Percentiles rank a stretch among this genome's conserved stretches.
phyloP scores from a whole-genome alignment of 2,888 invertebrate genomes.

The Pollenia amentaria region DNA sequence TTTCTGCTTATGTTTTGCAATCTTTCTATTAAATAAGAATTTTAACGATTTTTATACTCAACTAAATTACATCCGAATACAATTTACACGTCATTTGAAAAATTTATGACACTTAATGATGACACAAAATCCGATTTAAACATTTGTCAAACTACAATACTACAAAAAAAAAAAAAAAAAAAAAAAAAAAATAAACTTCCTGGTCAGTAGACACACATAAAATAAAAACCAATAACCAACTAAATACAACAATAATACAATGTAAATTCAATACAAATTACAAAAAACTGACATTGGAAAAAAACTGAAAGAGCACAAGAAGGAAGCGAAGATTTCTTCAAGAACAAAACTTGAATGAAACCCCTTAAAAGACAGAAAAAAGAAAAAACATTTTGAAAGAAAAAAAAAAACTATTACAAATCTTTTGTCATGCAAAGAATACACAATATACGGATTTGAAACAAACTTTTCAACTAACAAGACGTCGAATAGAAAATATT shows the following conservation, averaged over 20 bases:
- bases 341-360: slow-evolving; percentile 61
- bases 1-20: neutral
- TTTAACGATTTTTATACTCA: slow-evolving; percentile 43
- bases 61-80: slow-evolving; percentile 69
- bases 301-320: neutral
- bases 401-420: slow-evolving; percentile 29
- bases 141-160: slow-evolving; percentile 65
- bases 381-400: neutral
- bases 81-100: slow-evolving; percentile 71
- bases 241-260: slow-evolving; percentile 41
- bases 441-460: slow-evolving; percentile 42
- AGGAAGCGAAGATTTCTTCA: slow-evolving; percentile 11
- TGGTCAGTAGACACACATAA: slow-evolving; percentile 55
- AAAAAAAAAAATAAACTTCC: slow-evolving; percentile 55
- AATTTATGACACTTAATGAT: slow-evolving; percentile 74
- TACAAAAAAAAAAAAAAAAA: slow-evolving; percentile 23
- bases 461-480: slow-evolving; percentile 40
- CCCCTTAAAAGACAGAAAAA: slow-evolving; percentile 19
- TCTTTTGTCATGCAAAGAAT: slow-evolving; percentile 36
- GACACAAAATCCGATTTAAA: slow-evolving; percentile 68
- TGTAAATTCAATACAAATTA: slow-evolving; percentile 33
- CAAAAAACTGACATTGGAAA: slow-evolving; percentile 27
- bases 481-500: neutral
- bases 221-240: slow-evolving; percentile 45
- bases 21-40: slow-evolving; percentile 50